Conservation (phyloP, 2,113 vertebrate species). For the Syrrhaptes paradoxus region DNA sequence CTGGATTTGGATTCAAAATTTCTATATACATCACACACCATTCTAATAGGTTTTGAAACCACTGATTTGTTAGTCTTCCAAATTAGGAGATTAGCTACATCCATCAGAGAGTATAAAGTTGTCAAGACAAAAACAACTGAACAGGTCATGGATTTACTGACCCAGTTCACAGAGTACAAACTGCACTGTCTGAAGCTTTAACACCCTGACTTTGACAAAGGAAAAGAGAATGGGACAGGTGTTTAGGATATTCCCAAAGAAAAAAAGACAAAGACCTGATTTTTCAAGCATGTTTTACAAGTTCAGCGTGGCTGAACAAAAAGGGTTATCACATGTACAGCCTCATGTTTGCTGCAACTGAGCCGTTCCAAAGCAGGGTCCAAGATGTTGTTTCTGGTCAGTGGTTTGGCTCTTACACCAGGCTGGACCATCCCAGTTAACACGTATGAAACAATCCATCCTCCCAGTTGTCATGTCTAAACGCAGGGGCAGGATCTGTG, state of each 20-base stretch:
- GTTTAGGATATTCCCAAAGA: background rate
- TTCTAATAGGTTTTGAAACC: background rate
- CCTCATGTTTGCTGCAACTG: background rate
- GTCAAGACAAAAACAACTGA: background rate
- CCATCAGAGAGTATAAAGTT: background rate
- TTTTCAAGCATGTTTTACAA: slow-evolving; percentile 36
- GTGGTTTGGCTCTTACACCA: background rate
- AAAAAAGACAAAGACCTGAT: background rate
- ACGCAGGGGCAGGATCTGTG: background rate
- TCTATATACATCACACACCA: background rate
- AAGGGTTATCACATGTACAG: slow-evolving; percentile 11
- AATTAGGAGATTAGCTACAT: background rate
- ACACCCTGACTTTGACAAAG: background rate
- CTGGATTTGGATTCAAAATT: background rate
- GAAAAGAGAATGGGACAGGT: background rate
- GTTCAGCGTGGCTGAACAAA: slow-evolving; percentile 20
- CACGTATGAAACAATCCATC: accelerated
- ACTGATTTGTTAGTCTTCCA: background rate
- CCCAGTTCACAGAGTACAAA: background rate
- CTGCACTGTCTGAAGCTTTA: background rate
- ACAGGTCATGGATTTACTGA: background rate
- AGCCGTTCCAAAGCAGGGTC: background rate
- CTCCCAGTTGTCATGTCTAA: background rate
- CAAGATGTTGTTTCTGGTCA: background rate
- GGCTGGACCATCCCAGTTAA: background rate